Conservation (phyloP, 2,797 vertebrate genomes). For the Chanos chanos region DNA sequence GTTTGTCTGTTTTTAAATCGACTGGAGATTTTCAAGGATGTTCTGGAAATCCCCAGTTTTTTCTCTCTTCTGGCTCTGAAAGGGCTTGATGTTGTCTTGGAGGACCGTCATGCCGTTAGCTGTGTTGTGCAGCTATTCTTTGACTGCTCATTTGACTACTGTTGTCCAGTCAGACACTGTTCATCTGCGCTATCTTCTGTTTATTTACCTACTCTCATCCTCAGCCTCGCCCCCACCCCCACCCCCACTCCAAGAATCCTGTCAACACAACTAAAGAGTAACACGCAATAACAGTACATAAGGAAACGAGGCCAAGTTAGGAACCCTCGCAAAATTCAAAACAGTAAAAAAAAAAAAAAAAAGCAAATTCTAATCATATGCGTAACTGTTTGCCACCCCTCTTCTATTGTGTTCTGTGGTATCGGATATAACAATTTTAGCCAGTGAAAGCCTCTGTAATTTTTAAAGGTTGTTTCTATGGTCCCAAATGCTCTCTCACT, state of each 20-base stretch:
- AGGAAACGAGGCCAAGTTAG: conserved; percentile 9
- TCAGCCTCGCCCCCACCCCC: too few species aligned
- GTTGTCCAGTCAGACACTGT: conserved; percentile 76
- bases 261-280: background rate
- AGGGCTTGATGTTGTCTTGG: background rate
- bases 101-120: conserved; percentile 51
- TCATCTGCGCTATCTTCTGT: conserved; percentile 39
- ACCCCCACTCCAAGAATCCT: background rate
- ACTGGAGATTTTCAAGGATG: conserved; percentile 43
- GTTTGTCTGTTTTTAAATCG: conserved; percentile 20
- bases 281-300: conserved; percentile 31
- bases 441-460: background rate
- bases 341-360: too few species aligned
- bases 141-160: conserved; percentile 63
- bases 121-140: conserved; percentile 54
- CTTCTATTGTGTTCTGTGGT: too few species aligned
- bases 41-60: conserved; percentile 37
- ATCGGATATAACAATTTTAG: too few species aligned
- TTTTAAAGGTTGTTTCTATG: conserved; percentile 55
- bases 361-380: too few species aligned
- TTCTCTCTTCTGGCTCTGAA: conserved; percentile 29
- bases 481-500: conserved; percentile 60
- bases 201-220: background rate
- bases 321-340: background rate
- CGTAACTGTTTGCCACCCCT: too few species aligned